These are phyloP conservation scores for Orthosia gothica DNA, from an alignment of 2,888 invertebrate species.

Conservation along the genomic window DNA sequence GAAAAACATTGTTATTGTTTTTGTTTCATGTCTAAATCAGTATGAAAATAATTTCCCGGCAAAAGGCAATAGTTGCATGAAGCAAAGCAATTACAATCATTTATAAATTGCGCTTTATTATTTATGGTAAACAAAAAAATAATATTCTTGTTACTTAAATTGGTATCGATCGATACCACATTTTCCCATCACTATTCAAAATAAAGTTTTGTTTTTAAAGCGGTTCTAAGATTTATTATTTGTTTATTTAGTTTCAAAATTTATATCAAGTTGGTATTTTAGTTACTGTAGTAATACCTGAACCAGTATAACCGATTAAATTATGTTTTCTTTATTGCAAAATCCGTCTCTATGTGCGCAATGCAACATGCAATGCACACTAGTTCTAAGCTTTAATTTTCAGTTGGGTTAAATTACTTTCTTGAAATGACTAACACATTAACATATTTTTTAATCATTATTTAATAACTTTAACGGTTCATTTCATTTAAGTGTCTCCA, in stretches of 20 bases:
- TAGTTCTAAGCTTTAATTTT: too few relatives aligned
- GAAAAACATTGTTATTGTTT: background rate
- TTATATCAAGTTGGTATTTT: background rate
- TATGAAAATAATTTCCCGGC: background rate
- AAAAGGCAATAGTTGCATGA: background rate
- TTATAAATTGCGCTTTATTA: background rate
- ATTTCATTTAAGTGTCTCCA: too few relatives aligned
- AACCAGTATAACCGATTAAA: background rate
- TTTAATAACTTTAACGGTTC: too few relatives aligned
- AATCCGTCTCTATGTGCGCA: too few relatives aligned
- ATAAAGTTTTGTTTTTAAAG: too few relatives aligned
- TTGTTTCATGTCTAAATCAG: background rate
- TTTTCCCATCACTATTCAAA: background rate
- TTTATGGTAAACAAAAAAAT: too few relatives aligned
- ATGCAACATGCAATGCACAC: too few relatives aligned
- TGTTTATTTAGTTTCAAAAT: background rate
- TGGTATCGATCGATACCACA: conserved; percentile 25
- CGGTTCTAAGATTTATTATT: background rate
- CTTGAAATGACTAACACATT: too few relatives aligned
- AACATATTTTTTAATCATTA: too few relatives aligned
- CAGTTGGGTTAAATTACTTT: too few relatives aligned
- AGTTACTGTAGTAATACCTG: background rate
- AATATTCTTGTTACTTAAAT: background rate
- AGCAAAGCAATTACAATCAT: background rate
- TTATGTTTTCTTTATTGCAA: too few relatives aligned